phyloP scores from a whole-genome alignment of 2,797 vertebrate genomes.

The Anas georgica region DNA sequence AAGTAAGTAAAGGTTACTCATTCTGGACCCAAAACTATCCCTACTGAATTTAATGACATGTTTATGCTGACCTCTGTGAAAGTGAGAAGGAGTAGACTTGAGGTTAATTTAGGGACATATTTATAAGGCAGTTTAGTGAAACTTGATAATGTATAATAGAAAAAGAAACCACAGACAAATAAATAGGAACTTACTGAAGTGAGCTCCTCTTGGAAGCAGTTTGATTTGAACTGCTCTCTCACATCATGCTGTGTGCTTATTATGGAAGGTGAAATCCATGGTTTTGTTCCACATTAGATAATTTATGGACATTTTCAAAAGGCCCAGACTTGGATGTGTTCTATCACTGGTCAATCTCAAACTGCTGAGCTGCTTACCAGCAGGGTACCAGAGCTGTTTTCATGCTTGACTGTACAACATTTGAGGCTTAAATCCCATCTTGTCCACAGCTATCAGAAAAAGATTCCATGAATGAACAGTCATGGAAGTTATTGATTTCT shows the following conservation, averaged over 20 bases:
- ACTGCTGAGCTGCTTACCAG: constrained; percentile 60
- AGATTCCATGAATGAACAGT: constrained; percentile 52
- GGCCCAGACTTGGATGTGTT: constrained; percentile 44
- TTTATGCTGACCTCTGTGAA: not conserved
- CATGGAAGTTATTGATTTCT: constrained; percentile 66
- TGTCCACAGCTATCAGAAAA: constrained; percentile 65
- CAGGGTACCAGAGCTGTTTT: constrained; percentile 73
- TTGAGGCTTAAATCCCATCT: constrained; percentile 70
- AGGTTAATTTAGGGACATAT: constrained; percentile 27
- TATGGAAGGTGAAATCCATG: not conserved
- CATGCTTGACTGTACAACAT: constrained; percentile 78
- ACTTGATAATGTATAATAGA: constrained; percentile 11
- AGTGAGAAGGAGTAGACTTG: not conserved
- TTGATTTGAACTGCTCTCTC: constrained; percentile 7
- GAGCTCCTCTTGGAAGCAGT: constrained; percentile 11
- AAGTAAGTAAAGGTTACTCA: constrained; percentile 27
- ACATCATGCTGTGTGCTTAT: not conserved
- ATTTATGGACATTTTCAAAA: constrained; percentile 30
- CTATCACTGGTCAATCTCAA: constrained; percentile 69
- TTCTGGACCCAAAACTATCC: not conserved
- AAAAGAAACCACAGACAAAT: constrained; percentile 11
- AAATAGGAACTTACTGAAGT: not conserved
- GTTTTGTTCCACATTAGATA: constrained; percentile 3
- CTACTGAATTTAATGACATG: not conserved
- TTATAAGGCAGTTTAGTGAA: constrained; percentile 28